phyloP scores from a whole-genome alignment of 30 jellyfish, hydroid and myxozoan species.

The Aurelia coerulea region DNA sequence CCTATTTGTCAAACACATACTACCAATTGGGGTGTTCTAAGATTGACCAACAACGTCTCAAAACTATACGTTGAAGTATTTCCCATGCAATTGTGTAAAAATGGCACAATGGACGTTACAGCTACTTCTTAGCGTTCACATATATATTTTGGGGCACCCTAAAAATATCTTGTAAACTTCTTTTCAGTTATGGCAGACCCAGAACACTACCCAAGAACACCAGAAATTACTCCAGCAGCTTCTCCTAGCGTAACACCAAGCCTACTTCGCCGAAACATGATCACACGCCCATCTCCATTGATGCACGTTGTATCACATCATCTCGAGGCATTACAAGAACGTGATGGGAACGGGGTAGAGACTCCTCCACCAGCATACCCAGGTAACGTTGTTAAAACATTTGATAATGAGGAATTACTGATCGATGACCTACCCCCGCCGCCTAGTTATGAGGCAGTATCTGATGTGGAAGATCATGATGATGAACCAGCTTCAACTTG shows the following conservation, averaged over 20 bases:
- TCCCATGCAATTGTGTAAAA: too few relatives aligned
- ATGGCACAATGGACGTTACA: too few relatives aligned
- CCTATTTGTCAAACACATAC: too few relatives aligned
- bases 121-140: too few relatives aligned
- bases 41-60: too few relatives aligned
- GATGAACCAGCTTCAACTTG: conserved; percentile 23
- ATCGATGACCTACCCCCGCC: conserved; percentile 68
- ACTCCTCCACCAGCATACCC: conserved; percentile 78
- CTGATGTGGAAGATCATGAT: conserved; percentile 56
- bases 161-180: too few relatives aligned
- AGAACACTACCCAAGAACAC: conserved; percentile 77
- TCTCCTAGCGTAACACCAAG: conserved; percentile 72
- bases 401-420: conserved; percentile 17
- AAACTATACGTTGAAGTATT: too few relatives aligned
- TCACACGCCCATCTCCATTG: conserved; percentile 38
- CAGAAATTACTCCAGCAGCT: conserved; percentile 75
- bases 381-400: conserved; percentile 22
- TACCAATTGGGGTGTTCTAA: too few relatives aligned
- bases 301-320: conserved; percentile 28
- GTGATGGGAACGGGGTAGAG: conserved; percentile 46
- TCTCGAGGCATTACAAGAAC: conserved; percentile 73
- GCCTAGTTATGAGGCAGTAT: conserved; percentile 53
- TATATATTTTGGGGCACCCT: too few relatives aligned
- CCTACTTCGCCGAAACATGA: conserved; percentile 30
- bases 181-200: conserved; percentile 78